Conservation (phyloP, 1,140 invertebrate species). For the Schlechtendalia chinensis region DNA sequence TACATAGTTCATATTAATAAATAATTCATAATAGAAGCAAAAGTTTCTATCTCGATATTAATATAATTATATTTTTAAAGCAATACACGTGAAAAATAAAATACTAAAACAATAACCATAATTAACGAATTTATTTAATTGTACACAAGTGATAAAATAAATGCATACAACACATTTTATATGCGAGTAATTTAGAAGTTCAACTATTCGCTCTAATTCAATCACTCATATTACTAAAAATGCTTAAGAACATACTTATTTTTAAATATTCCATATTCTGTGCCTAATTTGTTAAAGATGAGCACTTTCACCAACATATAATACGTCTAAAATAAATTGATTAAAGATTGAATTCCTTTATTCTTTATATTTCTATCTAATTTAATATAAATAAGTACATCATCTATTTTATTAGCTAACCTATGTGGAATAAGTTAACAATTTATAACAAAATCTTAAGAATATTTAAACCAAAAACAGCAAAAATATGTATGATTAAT, state of each 20-base stretch:
- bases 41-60: neutral
- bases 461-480: neutral
- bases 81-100: neutral
- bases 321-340: conserved; percentile 27
- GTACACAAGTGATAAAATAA: neutral
- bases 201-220: conserved; percentile 28
- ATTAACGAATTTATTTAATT: neutral
- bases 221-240: conserved; percentile 25
- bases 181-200: neutral
- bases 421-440: neutral
- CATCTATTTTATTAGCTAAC: too few relatives aligned
- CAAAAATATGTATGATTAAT: too few relatives aligned
- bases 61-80: neutral
- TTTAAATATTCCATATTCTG: conserved; percentile 25
- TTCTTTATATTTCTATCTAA: neutral
- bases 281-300: neutral
- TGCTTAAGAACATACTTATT: conserved; percentile 14
- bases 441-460: neutral
- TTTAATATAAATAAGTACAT: neutral
- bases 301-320: conserved; percentile 29
- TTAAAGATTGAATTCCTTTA: conserved; percentile 15
- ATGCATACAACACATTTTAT: neutral
- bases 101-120: neutral
- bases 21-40: neutral
- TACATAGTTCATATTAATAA: neutral